These are phyloP conservation scores for Ceyx erithaca DNA, from an alignment of 2,797 vertebrate genomes.

Conservation along the genomic window DNA sequence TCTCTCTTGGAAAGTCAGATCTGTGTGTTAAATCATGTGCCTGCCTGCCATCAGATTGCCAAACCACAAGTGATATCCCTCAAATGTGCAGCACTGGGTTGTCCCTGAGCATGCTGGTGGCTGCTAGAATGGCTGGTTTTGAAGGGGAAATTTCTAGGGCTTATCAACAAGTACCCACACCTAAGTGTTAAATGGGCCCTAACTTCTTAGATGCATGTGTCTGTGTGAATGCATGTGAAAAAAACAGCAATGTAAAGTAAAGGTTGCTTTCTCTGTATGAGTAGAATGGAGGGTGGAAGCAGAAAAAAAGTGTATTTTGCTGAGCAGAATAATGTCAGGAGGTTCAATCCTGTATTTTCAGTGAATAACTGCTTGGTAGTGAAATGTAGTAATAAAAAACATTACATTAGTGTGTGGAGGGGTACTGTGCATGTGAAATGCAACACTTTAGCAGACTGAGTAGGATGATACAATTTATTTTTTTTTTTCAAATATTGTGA, in stretches of 20 bases:
- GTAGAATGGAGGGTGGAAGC: not conserved
- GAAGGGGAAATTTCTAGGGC: not conserved
- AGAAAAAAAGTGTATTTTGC: not conserved
- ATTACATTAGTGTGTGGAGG: not conserved
- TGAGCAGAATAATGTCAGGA: not conserved
- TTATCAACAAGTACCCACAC: not conserved
- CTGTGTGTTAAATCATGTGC: constrained; percentile 14
- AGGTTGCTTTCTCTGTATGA: not conserved
- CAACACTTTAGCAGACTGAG: not conserved
- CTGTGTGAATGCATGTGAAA: not conserved
- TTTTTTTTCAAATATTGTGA: not conserved
- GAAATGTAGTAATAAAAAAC: not conserved
- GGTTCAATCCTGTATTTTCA: not conserved
- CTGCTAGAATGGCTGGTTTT: not conserved
- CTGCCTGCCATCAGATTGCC: not conserved
- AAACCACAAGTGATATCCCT: not conserved
- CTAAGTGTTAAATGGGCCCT: not conserved
- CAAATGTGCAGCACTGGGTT: not conserved
- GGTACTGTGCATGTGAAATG: not conserved
- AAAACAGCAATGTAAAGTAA: not conserved
- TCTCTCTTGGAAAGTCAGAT: not conserved
- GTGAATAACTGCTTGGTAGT: not conserved
- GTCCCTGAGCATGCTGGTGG: not conserved
- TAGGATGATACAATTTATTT: not conserved
- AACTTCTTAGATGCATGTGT: not conserved